Percentiles rank a stretch among this genome's conserved stretches.
Evolutionary conservation across 1,140 invertebrate genomes (phyloP).

Genomic region (Anadara kagoshimensis): DNA sequence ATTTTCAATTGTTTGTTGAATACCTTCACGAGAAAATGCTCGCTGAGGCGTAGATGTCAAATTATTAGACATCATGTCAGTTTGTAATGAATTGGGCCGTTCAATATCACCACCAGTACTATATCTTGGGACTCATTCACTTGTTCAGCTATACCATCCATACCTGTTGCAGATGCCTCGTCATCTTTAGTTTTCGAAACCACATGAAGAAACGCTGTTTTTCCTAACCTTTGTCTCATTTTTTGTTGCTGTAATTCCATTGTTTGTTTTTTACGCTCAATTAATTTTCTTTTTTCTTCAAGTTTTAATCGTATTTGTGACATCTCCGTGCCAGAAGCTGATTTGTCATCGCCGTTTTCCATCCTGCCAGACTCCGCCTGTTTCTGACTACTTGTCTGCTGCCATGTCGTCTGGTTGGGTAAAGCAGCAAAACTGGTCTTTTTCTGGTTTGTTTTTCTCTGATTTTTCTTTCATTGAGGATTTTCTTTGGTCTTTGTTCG

Average conservation of each 20-base stretch:
- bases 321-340: conserved; percentile 81
- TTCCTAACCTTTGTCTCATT: conserved; percentile 92
- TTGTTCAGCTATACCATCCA: neutral
- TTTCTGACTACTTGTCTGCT: conserved; percentile 76
- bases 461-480: conserved; percentile 38
- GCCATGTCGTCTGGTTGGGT: conserved; percentile 90
- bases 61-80: conserved; percentile 1
- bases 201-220: conserved; percentile 93
- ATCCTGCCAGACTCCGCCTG: conserved; percentile 7
- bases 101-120: neutral
- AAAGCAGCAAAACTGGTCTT: conserved; percentile 82
- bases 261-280: conserved; percentile 78
- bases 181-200: conserved; percentile 81
- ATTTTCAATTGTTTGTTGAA: conserved; percentile 66
- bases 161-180: conserved; percentile 14
- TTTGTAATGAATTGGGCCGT: conserved; percentile 4
- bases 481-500: conserved; percentile 25
- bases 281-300: conserved; percentile 91
- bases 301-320: conserved; percentile 92
- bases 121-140: conserved; percentile 9
- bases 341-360: conserved; percentile 19
- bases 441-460: conserved; percentile 72
- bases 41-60: conserved; percentile 12
- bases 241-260: conserved; percentile 91
- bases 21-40: conserved; percentile 59